Percentiles rank a stretch among this genome's conserved stretches.
Evolutionary conservation across 2,888 invertebrate species (phyloP).

Genomic region (Stratiomys singularior): DNA sequence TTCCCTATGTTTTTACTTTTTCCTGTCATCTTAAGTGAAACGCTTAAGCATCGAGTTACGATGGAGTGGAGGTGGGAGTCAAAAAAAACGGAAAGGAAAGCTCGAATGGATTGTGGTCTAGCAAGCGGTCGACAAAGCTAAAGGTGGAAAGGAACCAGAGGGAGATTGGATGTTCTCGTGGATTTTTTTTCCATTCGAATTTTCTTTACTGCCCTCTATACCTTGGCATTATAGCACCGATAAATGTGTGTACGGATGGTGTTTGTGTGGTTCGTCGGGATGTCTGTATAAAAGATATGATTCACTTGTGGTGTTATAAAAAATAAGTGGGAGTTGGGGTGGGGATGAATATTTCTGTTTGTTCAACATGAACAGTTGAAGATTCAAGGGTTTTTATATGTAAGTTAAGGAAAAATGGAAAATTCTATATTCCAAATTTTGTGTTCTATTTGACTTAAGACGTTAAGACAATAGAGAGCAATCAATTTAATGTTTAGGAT

Average conservation of each 20-base stretch:
- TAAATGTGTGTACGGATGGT: conserved; percentile 35
- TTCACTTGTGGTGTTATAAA: conserved; percentile 31
- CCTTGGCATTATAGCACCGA: conserved; percentile 25
- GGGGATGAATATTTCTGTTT: conserved; percentile 11
- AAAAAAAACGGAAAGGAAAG: background rate
- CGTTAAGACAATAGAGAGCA: no score
- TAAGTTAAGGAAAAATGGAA: no score
- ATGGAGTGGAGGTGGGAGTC: background rate
- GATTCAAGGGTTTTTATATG: no score
- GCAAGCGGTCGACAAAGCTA: background rate
- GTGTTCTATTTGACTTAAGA: no score
- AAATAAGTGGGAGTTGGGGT: conserved; percentile 15
- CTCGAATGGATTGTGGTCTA: conserved; percentile 39
- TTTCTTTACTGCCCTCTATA: conserved; percentile 3
- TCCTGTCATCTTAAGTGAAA: conserved; percentile 46
- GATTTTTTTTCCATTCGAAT: background rate
- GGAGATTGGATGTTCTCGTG: conserved; percentile 10
- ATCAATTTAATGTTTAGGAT: no score
- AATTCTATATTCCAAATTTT: no score
- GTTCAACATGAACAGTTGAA: conserved; percentile 2
- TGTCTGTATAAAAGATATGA: conserved; percentile 36
- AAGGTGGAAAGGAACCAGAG: background rate
- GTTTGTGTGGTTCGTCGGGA: background rate
- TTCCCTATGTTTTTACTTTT: conserved; percentile 42
- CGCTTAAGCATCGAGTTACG: conserved; percentile 43